Evolutionary conservation across 2,113 vertebrate genomes (phyloP).

Genomic region (Corythornis vintsioides): DNA sequence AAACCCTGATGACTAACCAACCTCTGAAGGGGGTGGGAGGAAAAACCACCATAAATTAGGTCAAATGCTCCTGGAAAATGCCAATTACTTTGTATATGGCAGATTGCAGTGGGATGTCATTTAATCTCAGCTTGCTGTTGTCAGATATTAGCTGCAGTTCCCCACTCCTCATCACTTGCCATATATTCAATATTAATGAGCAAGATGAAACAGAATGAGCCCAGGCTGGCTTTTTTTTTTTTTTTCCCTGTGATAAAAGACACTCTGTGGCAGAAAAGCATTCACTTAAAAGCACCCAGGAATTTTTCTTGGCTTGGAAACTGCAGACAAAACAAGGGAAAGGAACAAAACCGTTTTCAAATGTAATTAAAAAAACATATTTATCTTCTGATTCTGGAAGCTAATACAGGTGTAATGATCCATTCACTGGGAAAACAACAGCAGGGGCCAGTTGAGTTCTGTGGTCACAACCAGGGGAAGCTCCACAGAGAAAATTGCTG

Average conservation of each 20-base stretch:
- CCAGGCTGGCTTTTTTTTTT: neutral
- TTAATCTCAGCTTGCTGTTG: conserved; percentile 32
- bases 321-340: neutral
- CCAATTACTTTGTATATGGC: conserved; percentile 41
- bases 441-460: neutral
- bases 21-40: neutral
- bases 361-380: neutral
- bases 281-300: neutral
- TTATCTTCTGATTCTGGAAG: neutral
- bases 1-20: neutral
- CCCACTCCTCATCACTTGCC: neutral
- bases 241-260: neutral
- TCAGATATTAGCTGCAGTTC: conserved; percentile 48
- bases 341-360: neutral
- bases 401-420: neutral
- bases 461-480: neutral
- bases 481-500: neutral
- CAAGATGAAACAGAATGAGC: conserved; percentile 31
- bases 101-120: neutral
- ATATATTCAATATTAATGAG: conserved; percentile 61
- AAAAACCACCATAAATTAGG: neutral
- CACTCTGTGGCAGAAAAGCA: neutral
- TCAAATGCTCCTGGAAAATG: conserved; percentile 24
- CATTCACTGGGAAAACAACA: neutral
- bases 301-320: neutral